phyloP scores from a whole-genome alignment of 2,888 invertebrate species.

The Iselma pallidipennis region DNA sequence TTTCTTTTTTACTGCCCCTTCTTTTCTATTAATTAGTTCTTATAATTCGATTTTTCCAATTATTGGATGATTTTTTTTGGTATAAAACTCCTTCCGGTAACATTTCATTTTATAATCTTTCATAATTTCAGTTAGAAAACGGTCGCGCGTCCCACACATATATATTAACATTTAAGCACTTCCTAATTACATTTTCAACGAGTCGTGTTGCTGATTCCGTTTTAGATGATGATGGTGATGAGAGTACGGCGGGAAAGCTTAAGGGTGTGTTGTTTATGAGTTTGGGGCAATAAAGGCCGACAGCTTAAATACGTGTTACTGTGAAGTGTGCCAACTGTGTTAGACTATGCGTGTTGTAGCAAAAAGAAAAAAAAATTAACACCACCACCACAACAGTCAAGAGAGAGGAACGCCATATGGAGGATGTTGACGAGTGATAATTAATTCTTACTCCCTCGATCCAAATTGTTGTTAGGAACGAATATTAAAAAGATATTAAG shows the following conservation, averaged over 20 bases:
- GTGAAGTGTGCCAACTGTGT: slow-evolving; percentile 47
- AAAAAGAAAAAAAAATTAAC: slow-evolving; percentile 25
- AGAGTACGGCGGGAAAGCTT: slow-evolving; percentile 11
- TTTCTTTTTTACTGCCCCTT: not conserved
- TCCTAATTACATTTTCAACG: slow-evolving; percentile 36
- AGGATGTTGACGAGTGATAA: slow-evolving; percentile 35
- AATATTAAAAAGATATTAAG: slow-evolving; percentile 19
- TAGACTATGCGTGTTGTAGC: too few relatives aligned
- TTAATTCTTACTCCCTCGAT: slow-evolving; percentile 37
- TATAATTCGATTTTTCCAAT: not conserved
- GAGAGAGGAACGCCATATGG: slow-evolving; percentile 42
- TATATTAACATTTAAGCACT: slow-evolving; percentile 31
- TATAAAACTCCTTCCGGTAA: not conserved
- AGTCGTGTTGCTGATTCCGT: slow-evolving; percentile 18
- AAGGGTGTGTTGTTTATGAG: slow-evolving; percentile 30
- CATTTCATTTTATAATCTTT: not conserved
- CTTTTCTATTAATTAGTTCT: not conserved
- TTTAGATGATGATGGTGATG: slow-evolving; percentile 9
- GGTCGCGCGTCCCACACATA: not conserved
- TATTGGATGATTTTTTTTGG: not conserved
- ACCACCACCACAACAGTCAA: slow-evolving; percentile 25
- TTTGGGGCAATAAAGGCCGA: slow-evolving; percentile 43
- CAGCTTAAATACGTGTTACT: slow-evolving; percentile 48
- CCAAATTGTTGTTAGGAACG: slow-evolving; percentile 11
- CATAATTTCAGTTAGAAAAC: not conserved